A percentile compares a stretch with the other conserved stretches of the same genome.
phyloP scores from a whole-genome alignment of 2,113 vertebrate genomes.

The Oplegnathus fasciatus region DNA sequence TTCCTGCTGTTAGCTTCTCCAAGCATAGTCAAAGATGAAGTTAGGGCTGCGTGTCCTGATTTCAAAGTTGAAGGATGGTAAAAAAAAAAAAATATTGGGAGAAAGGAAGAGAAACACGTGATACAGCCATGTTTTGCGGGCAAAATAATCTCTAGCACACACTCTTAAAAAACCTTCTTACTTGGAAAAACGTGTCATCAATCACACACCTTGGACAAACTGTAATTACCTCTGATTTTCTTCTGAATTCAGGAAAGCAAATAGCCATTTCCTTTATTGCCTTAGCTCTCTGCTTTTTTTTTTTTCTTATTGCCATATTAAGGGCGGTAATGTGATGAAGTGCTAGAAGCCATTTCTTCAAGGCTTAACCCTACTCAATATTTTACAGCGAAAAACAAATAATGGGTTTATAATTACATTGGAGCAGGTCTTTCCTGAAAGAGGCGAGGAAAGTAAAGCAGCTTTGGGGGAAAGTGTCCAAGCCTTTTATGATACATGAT shows the following conservation, averaged over 20 bases:
- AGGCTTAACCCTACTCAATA: constrained; percentile 54
- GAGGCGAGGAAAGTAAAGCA: constrained; percentile 31
- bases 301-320: constrained; percentile 35
- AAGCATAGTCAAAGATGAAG: not conserved
- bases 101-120: not conserved
- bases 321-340: constrained; percentile 53
- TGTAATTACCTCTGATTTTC: constrained; percentile 50
- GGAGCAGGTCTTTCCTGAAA: constrained; percentile 41
- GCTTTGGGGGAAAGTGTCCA: constrained; percentile 36
- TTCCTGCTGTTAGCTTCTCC: constrained; percentile 8
- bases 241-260: constrained; percentile 43
- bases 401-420: constrained; percentile 64
- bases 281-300: constrained; percentile 9
- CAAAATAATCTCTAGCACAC: not conserved
- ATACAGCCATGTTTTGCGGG: constrained; percentile 9
- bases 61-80: constrained; percentile 9
- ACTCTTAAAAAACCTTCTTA: not conserved
- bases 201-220: constrained; percentile 37
- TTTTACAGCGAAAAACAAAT: constrained; percentile 67
- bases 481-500: constrained; percentile 9
- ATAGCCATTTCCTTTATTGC: constrained; percentile 59
- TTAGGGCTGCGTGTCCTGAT: not conserved
- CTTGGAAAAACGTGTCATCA: constrained; percentile 27
- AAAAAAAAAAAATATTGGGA: not conserved
- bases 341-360: constrained; percentile 54